phyloP scores from a whole-genome alignment of 2,113 vertebrate genomes.

The Physeter macrocephalus region DNA sequence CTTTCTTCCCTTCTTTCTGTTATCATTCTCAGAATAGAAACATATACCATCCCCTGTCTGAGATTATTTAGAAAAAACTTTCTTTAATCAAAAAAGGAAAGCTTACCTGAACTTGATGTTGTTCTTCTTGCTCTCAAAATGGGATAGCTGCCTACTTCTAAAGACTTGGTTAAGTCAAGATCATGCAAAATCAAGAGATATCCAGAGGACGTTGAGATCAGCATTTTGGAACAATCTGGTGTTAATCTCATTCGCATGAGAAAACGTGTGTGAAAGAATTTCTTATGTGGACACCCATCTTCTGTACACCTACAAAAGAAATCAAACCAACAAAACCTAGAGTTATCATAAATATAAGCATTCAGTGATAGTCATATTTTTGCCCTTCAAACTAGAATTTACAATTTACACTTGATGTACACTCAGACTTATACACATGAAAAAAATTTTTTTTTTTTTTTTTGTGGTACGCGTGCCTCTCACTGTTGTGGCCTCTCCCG shows the following conservation, averaged over 20 bases:
- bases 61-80: neutral
- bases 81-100: neutral
- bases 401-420: neutral
- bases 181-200: conserved; percentile 98
- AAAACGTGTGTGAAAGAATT: conserved; percentile 99
- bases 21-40: conserved; percentile 18
- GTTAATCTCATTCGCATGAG: conserved; percentile 99
- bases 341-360: conserved; percentile 27
- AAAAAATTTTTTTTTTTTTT: no score
- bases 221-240: conserved; percentile 98
- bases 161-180: conserved; percentile 96
- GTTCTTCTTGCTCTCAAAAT: conserved; percentile 93
- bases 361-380: neutral
- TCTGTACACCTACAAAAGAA: conserved; percentile 90
- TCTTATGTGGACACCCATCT: conserved; percentile 98
- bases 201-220: conserved; percentile 98
- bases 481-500: no score
- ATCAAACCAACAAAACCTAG: conserved; percentile 46
- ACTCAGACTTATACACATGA: neutral
- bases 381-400: conserved; percentile 9
- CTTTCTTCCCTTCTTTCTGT: neutral
- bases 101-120: conserved; percentile 90
- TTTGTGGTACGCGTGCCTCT: no score
- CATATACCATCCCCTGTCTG: neutral
- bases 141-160: conserved; percentile 97